Base-by-base conservation (phyloP, 2,113 vertebrate species). In the Phyllopteryx taeniolatus region DNA sequence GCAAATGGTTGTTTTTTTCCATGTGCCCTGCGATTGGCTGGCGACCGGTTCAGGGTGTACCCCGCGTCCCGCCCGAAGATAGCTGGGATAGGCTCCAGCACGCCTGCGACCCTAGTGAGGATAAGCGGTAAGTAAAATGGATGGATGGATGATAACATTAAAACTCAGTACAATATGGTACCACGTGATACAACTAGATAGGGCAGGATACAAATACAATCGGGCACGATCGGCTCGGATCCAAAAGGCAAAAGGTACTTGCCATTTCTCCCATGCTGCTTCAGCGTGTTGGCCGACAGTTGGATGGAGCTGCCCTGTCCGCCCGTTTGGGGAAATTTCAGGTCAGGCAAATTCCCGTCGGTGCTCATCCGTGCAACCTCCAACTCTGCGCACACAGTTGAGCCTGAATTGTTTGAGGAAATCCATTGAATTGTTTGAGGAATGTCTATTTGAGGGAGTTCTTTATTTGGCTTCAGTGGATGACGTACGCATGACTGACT, bases 321-420 rank as follows among this genome's bases (percentile, higher is more conserved):
- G 69, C 90, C 89, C 2, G 91, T 95, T 90, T 98, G 95, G 39
- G 98, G 97, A 85, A 99, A 99, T 86, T 94, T 96, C 84, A 98
- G 90, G 77, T 98, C 97, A 35, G 96, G 95, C 72, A 99, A 92
- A 81, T 94, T 96, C 68, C 97, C 96, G 75, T 99, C 98, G 8
- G 98, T 99, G 89, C 97, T 98, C 75, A 99, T 93, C 75, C 97
- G 93, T 0, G 96, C 97, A 78, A 99, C 97, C 91, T 98, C 97
- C 84, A 99, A 86, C 85, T 98, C 98, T 99, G 90, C 80, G 81
- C 43, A 35, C 31, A 61, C 59, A 61, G 33, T 61, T 15, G 17
- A 61, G 14, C 59, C 7, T 19, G 14, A 35, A 19, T 61, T 5
- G 27, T 31, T 14, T 15, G 27, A 79, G n/a, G 80, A 3, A 74